phyloP scores from a whole-genome alignment of 2,797 vertebrate species.

The Rhinella marina region DNA sequence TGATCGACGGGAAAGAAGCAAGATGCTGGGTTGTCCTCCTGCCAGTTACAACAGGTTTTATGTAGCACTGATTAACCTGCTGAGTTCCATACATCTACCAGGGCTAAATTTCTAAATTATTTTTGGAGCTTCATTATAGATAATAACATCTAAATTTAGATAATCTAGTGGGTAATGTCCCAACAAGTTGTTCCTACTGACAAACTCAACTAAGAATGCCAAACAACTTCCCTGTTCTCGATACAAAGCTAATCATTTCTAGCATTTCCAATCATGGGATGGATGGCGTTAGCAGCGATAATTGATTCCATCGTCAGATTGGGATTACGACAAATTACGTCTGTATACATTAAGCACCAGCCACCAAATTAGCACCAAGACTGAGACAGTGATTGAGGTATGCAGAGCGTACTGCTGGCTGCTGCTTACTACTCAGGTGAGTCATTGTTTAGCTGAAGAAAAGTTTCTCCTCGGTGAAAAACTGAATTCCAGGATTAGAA shows the following conservation, averaged over 20 bases:
- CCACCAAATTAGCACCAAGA: not conserved
- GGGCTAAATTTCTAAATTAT: not conserved
- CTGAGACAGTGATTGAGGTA: not conserved
- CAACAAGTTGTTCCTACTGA: not conserved
- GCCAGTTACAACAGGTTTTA: slow-evolving; percentile 56
- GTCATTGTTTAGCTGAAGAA: slow-evolving; percentile 35
- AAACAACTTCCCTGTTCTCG: not conserved
- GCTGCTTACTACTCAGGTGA: slow-evolving; percentile 32
- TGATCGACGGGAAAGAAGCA: slow-evolving; percentile 48
- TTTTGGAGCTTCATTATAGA: not conserved
- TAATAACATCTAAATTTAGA: not conserved
- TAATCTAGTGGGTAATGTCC: not conserved
- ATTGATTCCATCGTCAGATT: not conserved
- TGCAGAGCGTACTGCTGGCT: not conserved
- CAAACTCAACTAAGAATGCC: not conserved
- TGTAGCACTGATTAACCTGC: slow-evolving; percentile 41
- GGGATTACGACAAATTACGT: not conserved
- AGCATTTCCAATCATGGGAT: not conserved
- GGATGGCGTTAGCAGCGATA: not conserved
- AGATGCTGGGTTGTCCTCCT: slow-evolving; percentile 42
- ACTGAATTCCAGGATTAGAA: slow-evolving; percentile 6
- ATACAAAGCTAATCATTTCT: not conserved
- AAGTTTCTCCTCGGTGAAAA: slow-evolving; percentile 30
- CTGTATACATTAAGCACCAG: not conserved
- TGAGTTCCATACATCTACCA: not conserved